These are phyloP conservation scores for Axea sp. DNA, from an alignment of 2,888 invertebrate species.

Conservation along the genomic window DNA sequence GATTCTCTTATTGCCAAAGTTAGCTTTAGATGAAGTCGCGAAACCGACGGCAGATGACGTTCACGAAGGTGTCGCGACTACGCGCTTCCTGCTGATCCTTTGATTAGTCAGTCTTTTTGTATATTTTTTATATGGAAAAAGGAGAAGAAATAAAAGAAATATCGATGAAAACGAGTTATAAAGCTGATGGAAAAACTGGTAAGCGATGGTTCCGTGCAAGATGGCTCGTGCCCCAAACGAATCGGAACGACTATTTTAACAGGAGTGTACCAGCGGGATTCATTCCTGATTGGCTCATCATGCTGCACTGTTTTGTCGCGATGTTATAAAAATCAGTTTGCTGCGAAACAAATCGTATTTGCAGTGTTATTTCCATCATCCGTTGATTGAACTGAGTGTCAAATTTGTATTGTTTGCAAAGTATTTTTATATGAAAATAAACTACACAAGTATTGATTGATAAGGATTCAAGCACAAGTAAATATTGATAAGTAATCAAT, in stretches of 20 bases:
- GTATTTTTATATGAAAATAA: too few species aligned
- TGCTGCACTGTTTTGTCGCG: slow-evolving; percentile 8
- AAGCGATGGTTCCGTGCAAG: too few species aligned
- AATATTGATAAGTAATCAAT: too few species aligned
- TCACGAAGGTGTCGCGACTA: slow-evolving; percentile 56
- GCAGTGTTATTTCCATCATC: slow-evolving; percentile 19
- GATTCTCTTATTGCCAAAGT: slow-evolving; percentile 74
- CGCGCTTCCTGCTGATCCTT: slow-evolving; percentile 50
- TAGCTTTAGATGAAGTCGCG: slow-evolving; percentile 70
- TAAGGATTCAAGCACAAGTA: too few species aligned
- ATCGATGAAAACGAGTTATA: background rate
- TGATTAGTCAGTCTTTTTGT: slow-evolving; percentile 57
- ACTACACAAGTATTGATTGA: too few species aligned
- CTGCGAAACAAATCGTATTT: slow-evolving; percentile 25
- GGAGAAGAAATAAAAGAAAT: slow-evolving; percentile 24
- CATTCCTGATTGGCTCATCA: slow-evolving; percentile 31
- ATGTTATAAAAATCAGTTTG: slow-evolving; percentile 9
- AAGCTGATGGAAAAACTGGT: slow-evolving; percentile 1
- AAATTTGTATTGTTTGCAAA: too few species aligned
- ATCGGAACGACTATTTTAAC: too few species aligned
- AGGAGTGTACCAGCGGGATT: slow-evolving; percentile 9
- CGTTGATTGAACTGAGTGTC: background rate
- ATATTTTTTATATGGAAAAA: slow-evolving; percentile 54
- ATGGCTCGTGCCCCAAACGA: too few species aligned
- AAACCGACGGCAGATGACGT: slow-evolving; percentile 60